Percentiles rank a stretch among this genome's conserved stretches.
Conservation (phyloP, 2,113 vertebrate genomes). For the Fulica atra region DNA sequence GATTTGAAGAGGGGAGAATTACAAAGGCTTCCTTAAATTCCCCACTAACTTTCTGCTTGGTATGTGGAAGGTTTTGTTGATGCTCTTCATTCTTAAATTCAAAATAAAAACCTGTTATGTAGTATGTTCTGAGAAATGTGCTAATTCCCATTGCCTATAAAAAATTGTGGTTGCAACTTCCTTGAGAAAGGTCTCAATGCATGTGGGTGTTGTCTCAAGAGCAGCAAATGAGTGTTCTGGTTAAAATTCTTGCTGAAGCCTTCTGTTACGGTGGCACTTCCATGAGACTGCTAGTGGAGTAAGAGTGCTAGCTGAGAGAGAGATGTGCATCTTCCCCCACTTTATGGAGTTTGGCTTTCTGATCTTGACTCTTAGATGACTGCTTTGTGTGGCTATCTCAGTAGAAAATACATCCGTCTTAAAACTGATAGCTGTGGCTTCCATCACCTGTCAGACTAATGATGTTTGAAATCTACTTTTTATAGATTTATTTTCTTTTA, state of each 20-base stretch:
- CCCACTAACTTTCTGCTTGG: neutral
- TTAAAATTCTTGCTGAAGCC: neutral
- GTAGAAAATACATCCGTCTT: neutral
- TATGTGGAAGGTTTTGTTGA: neutral
- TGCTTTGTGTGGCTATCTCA: neutral
- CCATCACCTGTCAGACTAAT: neutral
- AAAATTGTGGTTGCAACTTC: neutral
- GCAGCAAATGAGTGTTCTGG: neutral
- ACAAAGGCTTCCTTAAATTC: neutral
- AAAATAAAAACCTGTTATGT: neutral
- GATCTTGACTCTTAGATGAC: neutral
- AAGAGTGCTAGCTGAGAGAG: neutral
- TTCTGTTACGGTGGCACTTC: neutral
- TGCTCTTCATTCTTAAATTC: neutral
- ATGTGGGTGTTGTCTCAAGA: neutral
- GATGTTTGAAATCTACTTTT: neutral
- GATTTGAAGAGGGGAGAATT: neutral
- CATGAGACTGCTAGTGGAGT: neutral
- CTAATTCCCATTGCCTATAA: neutral
- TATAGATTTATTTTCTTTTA: neutral
- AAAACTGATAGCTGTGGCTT: neutral
- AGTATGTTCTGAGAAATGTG: neutral
- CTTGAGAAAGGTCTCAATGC: neutral
- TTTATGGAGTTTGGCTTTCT: neutral
- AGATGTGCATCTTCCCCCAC: accelerated